Evolutionary conservation across 2,113 vertebrate species (phyloP), one percentile per base, ranked within the genome.

Genomic region (Ploceus nigricollis): DNA sequence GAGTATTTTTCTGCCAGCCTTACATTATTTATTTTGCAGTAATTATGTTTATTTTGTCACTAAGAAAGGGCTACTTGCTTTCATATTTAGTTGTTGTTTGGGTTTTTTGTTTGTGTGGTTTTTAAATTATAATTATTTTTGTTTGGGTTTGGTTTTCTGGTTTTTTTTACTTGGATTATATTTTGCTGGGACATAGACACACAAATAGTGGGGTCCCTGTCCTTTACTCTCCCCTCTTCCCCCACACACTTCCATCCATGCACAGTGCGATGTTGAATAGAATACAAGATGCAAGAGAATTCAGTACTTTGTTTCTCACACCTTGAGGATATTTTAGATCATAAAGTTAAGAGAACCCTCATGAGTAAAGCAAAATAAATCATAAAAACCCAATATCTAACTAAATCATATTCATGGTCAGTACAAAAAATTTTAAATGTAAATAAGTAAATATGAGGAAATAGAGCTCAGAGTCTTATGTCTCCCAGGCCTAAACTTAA

Each of bases 61-160:
- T 82, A 35, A 51, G n/a, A 78, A 82, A 66, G 51, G 35, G 2
- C 37, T 69, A 20, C 19, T 78, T 66, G 5, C 22, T 82, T 81
- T 56, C 18, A 15, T 89, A 22, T 69, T 76, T 27, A 35, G 31
- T 30, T 45, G 23, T 30, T 60, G 6, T 31, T 31, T 22, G 13
- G 10, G 1, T 1, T 14, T 72, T 73, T 45, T 47, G 16, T 51
- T 44, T 3, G 1, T 25, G 8, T 30, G 22, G 0, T 7, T 57
- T 23, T 50, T 18, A 1, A n/a, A 23, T 39, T 47, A 39, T 57
- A 44, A 7, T 44, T 51, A 15, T 60, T 69, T 16, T 53, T 44
- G 11, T 44, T 61, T 28, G 54, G 11, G 8, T 45, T 82, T 21
- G 7, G 2, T 39, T 75, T 82, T 68, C 11, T n/a, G 6, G 0